Evolutionary conservation across 2,888 invertebrate genomes (phyloP), one percentile per base, ranked within the genome.

Genomic region (Dryadula phaetusa): DNA sequence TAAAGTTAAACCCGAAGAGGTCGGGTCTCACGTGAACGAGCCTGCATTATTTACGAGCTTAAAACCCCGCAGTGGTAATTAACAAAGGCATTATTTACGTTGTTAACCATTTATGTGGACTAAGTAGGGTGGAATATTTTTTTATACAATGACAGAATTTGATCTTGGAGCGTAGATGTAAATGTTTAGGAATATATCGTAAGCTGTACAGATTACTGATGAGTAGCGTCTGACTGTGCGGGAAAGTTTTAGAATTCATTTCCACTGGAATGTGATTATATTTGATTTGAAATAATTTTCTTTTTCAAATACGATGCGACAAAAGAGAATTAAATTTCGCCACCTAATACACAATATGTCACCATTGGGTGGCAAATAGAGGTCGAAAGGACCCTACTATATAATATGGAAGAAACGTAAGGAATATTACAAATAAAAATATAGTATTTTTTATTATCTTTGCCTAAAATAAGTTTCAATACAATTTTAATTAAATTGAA

Each of bases 1-100:
- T 64, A 62, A 61, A 64, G 64, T 61, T 66, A 67, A 62, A 20
- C 66, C 66, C 56, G 44, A 67, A 64, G 61, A 65, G 64, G 64
- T 63, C 47, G 66, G 64, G 61, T 67, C 66, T 63, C 67, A 67
- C 63, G 67, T 66, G 67, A 72, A 74, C 69, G 61, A 52, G 63
- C 66, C 61, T 77, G 70, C 70, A 76, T 76, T 77, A 77, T 77
- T 77, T 74, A 77, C 72, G 70, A 58, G 66, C 72, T 70, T 74
- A 67, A 74, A 70, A 60, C 69, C 65, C 69, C 70, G 60, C 72
- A 72, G 53, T 64, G 69, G 70, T 72, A 73, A 76, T 76, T 76
- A 76, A 74, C 72, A 60, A 68, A 68, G 61, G 61, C 66, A 66
- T 70, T 71, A 62, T 54, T 56, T 62, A 42, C 61, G 60, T 32